Evolutionary conservation across 2,888 invertebrate genomes (phyloP), one percentile per base, ranked within the genome.

Genomic region (Apodemia mormo): DNA sequence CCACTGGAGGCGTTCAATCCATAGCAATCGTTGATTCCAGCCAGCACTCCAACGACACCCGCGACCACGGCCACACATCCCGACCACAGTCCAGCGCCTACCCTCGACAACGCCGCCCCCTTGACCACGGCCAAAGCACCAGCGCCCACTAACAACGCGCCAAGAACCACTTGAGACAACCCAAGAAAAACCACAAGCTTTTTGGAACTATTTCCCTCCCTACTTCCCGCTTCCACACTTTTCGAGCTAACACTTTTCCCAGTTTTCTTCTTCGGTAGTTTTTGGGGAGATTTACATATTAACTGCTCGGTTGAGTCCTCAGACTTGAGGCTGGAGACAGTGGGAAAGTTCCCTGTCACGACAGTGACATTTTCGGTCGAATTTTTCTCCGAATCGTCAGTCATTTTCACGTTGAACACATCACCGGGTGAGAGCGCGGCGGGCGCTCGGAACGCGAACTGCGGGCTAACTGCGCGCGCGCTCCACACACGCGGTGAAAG

Each of bases 51-150:
- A 6, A 95, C 88, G 0, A 91, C 90, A 1, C 96, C 96, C 0
- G 95, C 94, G 7, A 94, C 94, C 22, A 95, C 94, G 10, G 95
- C 94, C 58, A 95, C 88, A 73, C 95, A 94, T 30, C 96, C 96
- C 65, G 95, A 95, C 96, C 96, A 96, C 70, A 96, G 89, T 3
- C 96, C 96, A 2, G 95, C 95, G 33, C 96, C 96, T 43, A 94
- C 94, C 68, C 94, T 82, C 45, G 94, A 88, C 74, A 94, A 83
- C 72, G 93, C 90, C 65, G 95, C 95, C 65, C 95, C 95, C 81
- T 95, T 94, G 75, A 95, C 94, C 75, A 95, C 93, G 2, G 95
- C 95, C 74, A 95, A 80, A 33, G 95, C 94, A 2, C 96, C 96
- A 71, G 95, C 95, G 6, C 94, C 94, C 74, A 95, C 94, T 86